Percentiles rank a stretch among this genome's conserved stretches.
Conservation (phyloP, 2,797 vertebrate species). For the Lacerta agilis region DNA sequence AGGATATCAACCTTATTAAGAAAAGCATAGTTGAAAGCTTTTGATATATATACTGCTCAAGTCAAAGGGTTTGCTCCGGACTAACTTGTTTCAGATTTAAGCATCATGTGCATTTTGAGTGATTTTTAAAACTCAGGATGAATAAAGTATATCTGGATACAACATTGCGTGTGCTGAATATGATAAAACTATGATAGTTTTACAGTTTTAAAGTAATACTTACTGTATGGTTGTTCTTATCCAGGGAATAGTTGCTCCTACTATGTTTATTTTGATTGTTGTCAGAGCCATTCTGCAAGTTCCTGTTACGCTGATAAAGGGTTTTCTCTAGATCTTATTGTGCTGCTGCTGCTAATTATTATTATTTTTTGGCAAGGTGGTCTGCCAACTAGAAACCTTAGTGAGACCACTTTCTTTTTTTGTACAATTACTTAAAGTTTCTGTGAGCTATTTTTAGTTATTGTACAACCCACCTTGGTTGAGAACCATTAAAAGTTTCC, state of each 20-base stretch:
- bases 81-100: neutral
- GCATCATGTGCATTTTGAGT: neutral
- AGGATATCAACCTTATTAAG: neutral
- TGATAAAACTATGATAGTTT: constrained; percentile 16
- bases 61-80: neutral
- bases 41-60: too few species aligned
- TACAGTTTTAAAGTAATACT: neutral
- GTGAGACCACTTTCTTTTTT: neutral
- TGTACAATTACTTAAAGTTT: neutral
- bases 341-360: too few species aligned
- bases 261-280: constrained; percentile 3
- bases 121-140: neutral
- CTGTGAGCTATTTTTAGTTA: neutral
- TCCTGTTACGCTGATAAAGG: constrained; percentile 4
- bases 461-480: neutral
- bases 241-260: neutral
- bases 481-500: neutral
- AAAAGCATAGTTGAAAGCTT: neutral
- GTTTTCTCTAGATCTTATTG: neutral
- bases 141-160: neutral
- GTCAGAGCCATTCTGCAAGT: neutral
- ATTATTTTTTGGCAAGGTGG: too few species aligned
- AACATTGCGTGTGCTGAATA: neutral
- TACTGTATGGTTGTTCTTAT: neutral
- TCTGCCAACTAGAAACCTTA: constrained; percentile 17